These are phyloP conservation scores for Archips crataeganus DNA, from an alignment of 2,888 invertebrate genomes.

Conservation along the genomic window DNA sequence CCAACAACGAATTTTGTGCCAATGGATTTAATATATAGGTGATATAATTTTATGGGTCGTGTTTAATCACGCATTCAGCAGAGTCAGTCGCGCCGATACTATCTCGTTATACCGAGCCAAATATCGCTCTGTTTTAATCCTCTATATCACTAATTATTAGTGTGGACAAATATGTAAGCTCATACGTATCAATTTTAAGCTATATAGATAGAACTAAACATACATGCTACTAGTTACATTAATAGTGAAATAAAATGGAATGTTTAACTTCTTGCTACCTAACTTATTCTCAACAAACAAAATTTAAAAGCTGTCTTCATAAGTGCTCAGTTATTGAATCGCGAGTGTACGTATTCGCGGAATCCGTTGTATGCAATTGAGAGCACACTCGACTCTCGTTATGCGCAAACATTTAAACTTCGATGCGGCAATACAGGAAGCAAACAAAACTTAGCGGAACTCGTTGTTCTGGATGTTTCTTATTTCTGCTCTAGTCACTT, in stretches of 20 bases:
- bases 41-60: conserved; percentile 36
- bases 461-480: conserved; percentile 64
- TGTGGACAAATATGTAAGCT: neutral
- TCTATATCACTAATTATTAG: conserved; percentile 15
- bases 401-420: conserved; percentile 37
- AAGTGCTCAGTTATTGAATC: conserved; percentile 28
- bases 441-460: conserved; percentile 61
- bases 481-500: conserved; percentile 73
- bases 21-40: conserved; percentile 33
- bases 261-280: neutral
- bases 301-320: conserved; percentile 19
- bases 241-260: neutral
- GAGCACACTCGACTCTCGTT: conserved; percentile 31
- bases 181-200: neutral
- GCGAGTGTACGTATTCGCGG: neutral
- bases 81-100: conserved; percentile 41
- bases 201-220: neutral
- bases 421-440: conserved; percentile 41
- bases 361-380: conserved; percentile 25
- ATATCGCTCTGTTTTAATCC: conserved; percentile 29
- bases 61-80: conserved; percentile 41
- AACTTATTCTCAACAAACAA: conserved; percentile 5
- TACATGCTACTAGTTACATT: neutral
- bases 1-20: conserved; percentile 26
- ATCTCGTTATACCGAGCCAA: conserved; percentile 43